A percentile compares a stretch with the other conserved stretches of the same genome.
These are phyloP conservation scores for Naja naja DNA, from an alignment of 2,113 vertebrate genomes.

Conservation along the genomic window DNA sequence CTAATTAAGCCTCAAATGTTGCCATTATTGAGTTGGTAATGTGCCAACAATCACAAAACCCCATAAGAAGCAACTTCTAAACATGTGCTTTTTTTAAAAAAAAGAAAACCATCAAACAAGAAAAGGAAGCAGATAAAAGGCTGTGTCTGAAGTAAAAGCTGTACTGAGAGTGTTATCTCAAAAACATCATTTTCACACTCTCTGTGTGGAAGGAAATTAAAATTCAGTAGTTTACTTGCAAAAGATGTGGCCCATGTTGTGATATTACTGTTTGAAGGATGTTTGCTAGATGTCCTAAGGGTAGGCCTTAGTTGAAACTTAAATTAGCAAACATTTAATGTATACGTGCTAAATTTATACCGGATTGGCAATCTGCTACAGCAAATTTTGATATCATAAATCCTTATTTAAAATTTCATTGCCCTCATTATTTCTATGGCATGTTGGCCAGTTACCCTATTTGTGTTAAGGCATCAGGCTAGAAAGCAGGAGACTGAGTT, in stretches of 20 bases:
- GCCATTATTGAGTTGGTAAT: slow-evolving; percentile 58
- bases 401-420: background rate
- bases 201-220: background rate
- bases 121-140: slow-evolving; percentile 46
- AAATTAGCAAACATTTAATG: background rate
- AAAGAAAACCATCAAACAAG: slow-evolving; percentile 38
- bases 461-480: background rate
- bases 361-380: background rate
- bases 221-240: background rate
- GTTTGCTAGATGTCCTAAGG: background rate
- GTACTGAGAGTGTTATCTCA: slow-evolving; percentile 3
- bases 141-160: slow-evolving; percentile 35
- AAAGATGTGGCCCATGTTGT: background rate
- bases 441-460: background rate
- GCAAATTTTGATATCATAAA: background rate
- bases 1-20: slow-evolving; percentile 63
- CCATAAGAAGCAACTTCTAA: slow-evolving; percentile 51
- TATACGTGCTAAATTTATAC: background rate
- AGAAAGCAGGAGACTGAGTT: background rate
- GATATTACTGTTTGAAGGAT: background rate
- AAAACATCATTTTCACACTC: slow-evolving; percentile 12
- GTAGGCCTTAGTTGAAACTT: background rate
- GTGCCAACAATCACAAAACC: slow-evolving; percentile 58
- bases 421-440: background rate
- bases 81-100: background rate